Percentiles rank a stretch among this genome's conserved stretches.
These are phyloP conservation scores for Syncerus caffer DNA, from an alignment of 2,797 vertebrate species.

Conservation along the genomic window DNA sequence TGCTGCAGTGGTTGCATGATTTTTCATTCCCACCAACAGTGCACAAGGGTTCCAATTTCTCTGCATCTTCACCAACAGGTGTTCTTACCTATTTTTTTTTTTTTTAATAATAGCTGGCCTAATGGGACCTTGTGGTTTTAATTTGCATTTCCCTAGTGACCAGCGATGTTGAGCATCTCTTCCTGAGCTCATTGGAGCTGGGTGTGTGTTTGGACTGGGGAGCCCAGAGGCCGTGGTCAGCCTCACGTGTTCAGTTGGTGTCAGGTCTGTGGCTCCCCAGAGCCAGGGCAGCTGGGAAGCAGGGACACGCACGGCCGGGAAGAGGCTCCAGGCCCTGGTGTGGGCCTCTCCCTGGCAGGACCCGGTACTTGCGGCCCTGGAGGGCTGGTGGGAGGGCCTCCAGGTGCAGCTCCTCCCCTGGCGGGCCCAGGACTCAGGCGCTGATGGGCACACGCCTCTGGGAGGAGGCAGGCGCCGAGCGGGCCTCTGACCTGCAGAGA, in stretches of 20 bases:
- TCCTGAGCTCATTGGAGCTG: neutral
- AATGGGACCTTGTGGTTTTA: neutral
- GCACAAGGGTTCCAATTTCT: neutral
- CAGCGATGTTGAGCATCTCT: neutral
- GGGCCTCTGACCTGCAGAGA: neutral
- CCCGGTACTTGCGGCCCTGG: neutral
- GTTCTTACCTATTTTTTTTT: neutral
- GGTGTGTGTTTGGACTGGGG: neutral
- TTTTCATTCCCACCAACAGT: neutral
- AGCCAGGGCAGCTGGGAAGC: neutral
- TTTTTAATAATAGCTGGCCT: neutral
- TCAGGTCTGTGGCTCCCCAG: neutral
- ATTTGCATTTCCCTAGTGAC: neutral
- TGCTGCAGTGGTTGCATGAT: neutral
- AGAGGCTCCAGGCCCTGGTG: neutral
- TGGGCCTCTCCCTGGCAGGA: neutral
- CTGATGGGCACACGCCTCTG: neutral
- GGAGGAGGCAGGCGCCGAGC: neutral
- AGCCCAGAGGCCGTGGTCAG: neutral
- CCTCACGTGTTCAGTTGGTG: neutral
- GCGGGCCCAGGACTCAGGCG: neutral
- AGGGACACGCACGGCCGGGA: neutral
- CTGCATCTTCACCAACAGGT: neutral
- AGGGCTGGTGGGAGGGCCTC: neutral
- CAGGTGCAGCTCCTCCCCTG: neutral